A percentile compares a stretch with the other conserved stretches of the same genome.
Conservation (phyloP, 2,797 vertebrate species). For the Cryptoblepharus egeriae region DNA sequence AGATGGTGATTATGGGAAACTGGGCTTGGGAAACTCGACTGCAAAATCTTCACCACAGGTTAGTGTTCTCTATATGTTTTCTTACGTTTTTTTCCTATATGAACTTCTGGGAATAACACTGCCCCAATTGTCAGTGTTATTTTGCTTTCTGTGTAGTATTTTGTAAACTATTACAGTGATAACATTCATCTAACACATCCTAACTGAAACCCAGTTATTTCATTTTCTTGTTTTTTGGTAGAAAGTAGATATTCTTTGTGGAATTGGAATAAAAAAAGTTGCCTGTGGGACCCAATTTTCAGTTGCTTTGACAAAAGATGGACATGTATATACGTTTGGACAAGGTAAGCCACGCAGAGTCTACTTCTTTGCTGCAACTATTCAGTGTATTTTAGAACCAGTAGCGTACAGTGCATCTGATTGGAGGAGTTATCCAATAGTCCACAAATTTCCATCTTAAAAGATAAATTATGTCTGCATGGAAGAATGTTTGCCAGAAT, state of each 20-base stretch:
- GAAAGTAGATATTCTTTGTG: constrained; percentile 87
- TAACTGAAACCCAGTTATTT: neutral
- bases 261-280: constrained; percentile 85
- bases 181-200: too few species aligned
- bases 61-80: neutral
- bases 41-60: constrained; percentile 88
- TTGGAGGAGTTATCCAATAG: too few species aligned
- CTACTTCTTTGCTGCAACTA: neutral
- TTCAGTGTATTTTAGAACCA: neutral
- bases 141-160: neutral
- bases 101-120: neutral
- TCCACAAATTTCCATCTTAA: neutral
- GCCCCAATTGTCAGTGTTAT: too few species aligned
- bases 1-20: constrained; percentile 87
- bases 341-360: constrained; percentile 75
- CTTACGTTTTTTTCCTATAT: neutral
- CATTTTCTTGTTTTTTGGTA: constrained; percentile 47
- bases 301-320: constrained; percentile 84
- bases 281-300: constrained; percentile 87
- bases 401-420: neutral
- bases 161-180: neutral
- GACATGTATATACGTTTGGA: constrained; percentile 85
- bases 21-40: constrained; percentile 86
- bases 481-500: neutral
- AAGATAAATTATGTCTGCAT: neutral